Evolutionary conservation across 1,140 invertebrate species (phyloP), one percentile per base, ranked within the genome.

Genomic region (Diabrotica undecimpunctata): DNA sequence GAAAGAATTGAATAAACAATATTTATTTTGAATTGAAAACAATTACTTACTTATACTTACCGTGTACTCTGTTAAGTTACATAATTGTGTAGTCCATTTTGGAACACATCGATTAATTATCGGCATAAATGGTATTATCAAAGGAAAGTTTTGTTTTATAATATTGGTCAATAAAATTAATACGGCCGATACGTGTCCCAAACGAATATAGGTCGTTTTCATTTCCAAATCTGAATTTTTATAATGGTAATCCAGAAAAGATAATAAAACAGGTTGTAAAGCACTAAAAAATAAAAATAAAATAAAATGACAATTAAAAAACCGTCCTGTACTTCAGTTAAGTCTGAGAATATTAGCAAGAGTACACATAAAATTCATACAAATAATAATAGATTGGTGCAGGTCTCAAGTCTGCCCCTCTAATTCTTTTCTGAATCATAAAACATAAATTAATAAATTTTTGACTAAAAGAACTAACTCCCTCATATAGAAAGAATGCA

Each of bases 181-280:
- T 4, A 84, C 69, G 5, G 82, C 79, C 25, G 80, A 75, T 46
- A 79, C 75, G 77, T 85, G 83, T 9, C 78, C 80, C 65, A 80
- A 79, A 58, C 82, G 80, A 60, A 81, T 71, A 60, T 81, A 77
- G 11, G 81, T 78, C 25, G 77, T 77, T 41, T 72, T 71, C n/a
- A 75, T 62, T 68, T 68, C 73, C 36, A 83, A 72, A 77, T 83
- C 75, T 54, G 82, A 84, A 8, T 80, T 78, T 63, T 81, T 78
- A 5, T 82, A 77, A 76, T 85, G 83, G 72, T 82, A 83, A 65
- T 83, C 78, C 8, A 85, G 68, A 51, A 79, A 71, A 66, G 77
- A 81, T 1, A 81, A 64, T 62, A 85, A 71, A 36, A 83, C 62
- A 11, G 80, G 80, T 64, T 73, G 77, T 12, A 83, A 59, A 46